Evolutionary conservation across 1,140 invertebrate genomes (phyloP).

Genomic region (Lineus longissimus): DNA sequence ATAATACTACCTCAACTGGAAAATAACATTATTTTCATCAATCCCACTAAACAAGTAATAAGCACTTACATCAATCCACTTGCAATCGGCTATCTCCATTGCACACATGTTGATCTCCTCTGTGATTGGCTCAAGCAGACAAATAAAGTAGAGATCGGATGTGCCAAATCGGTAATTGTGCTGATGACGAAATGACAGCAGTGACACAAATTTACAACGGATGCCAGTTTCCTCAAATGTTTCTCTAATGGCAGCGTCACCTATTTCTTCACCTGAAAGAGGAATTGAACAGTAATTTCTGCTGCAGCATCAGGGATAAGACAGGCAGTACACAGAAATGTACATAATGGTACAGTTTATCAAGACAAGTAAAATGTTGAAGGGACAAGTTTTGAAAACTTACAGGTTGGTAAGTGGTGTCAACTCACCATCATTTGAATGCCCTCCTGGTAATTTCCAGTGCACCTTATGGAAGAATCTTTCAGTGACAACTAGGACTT

Average conservation of each 20-base stretch:
- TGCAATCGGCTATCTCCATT: constrained; percentile 69
- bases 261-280: constrained; percentile 71
- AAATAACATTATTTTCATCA: too few species aligned
- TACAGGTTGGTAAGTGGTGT: background rate
- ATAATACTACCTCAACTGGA: too few species aligned
- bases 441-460: constrained; percentile 91
- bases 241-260: constrained; percentile 75
- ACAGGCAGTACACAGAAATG: too few species aligned
- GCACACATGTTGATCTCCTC: constrained; percentile 65
- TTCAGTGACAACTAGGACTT: constrained; percentile 78
- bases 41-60: background rate
- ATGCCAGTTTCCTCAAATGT: constrained; percentile 87
- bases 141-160: constrained; percentile 79
- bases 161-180: constrained; percentile 68
- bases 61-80: constrained; percentile 68
- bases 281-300: background rate
- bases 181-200: constrained; percentile 73
- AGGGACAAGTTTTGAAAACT: too few species aligned
- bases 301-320: too few species aligned
- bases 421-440: constrained; percentile 73
- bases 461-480: constrained; percentile 57
- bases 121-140: constrained; percentile 66
- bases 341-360: too few species aligned
- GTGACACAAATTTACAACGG: constrained; percentile 66
- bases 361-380: too few species aligned